These are phyloP conservation scores for Choloepus didactylus DNA, from an alignment of 2,797 vertebrate genomes.

Conservation along the genomic window DNA sequence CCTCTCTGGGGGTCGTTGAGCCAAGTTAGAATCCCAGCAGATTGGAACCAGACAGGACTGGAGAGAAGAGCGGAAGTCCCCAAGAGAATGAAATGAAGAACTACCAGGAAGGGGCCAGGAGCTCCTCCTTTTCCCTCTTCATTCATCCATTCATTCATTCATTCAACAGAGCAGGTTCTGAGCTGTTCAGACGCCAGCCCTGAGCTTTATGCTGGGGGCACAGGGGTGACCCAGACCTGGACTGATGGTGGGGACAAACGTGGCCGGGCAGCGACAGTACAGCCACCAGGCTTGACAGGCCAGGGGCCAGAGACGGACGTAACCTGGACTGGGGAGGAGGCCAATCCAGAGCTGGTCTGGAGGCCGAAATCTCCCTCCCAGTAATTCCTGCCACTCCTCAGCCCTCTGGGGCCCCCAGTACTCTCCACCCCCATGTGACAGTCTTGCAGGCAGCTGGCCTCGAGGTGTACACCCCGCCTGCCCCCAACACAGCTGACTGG, in stretches of 20 bases:
- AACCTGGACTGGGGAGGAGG: neutral
- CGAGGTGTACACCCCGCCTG: rapidly evolving
- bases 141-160: neutral
- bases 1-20: slow-evolving; percentile 72
- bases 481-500: neutral
- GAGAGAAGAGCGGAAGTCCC: neutral
- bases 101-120: rapidly evolving
- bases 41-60: neutral
- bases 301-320: neutral
- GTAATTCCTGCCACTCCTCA: neutral
- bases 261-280: neutral
- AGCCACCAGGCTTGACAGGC: neutral
- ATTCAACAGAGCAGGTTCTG: neutral
- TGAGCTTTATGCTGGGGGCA: neutral
- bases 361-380: neutral
- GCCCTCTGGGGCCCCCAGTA: neutral
- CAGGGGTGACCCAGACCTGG: neutral
- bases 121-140: neutral
- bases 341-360: neutral
- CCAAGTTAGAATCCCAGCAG: slow-evolving; percentile 53
- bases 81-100: neutral
- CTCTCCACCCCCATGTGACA: neutral
- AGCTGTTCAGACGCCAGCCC: neutral
- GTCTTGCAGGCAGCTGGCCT: neutral
- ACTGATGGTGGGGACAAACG: neutral